Evolutionary conservation across 2,888 invertebrate species (phyloP).

Genomic region (Leptopilina syphax): DNA sequence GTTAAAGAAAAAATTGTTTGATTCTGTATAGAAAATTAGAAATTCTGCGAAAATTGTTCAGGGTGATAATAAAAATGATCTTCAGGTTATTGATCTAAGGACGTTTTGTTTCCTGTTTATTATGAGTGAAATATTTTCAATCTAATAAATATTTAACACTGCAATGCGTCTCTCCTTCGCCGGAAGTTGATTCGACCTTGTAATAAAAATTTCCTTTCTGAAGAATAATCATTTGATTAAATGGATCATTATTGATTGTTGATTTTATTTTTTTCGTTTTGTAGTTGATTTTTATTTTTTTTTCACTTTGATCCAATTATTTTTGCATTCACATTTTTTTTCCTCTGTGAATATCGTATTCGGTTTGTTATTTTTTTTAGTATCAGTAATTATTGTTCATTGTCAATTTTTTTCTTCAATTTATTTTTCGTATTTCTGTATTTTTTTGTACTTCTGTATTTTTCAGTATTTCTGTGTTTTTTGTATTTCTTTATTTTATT

Average conservation of each 20-base stretch:
- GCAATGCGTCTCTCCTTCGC: constrained; percentile 30
- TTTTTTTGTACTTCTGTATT: too few species aligned
- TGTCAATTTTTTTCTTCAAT: too few species aligned
- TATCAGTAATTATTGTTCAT: too few species aligned
- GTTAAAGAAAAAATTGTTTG: too few species aligned
- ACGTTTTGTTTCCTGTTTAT: not conserved
- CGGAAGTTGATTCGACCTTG: constrained; percentile 14
- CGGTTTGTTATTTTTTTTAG: too few species aligned
- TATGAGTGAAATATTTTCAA: not conserved
- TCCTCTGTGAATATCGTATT: too few species aligned
- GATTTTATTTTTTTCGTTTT: not conserved
- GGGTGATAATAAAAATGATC: not conserved
- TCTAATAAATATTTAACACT: constrained; percentile 13
- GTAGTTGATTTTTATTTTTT: not conserved
- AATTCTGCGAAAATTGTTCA: not conserved
- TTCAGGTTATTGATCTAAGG: not conserved
- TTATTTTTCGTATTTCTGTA: too few species aligned
- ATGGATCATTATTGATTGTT: not conserved
- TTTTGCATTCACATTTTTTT: not conserved
- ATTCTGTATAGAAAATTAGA: too few species aligned
- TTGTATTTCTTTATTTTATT: too few species aligned
- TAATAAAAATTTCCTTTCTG: not conserved
- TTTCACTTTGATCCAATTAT: too few species aligned
- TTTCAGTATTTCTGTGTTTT: too few species aligned
- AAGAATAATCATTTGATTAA: not conserved